Percentiles rank a stretch among this genome's conserved stretches.
phyloP scores from a whole-genome alignment of 2,888 invertebrate genomes.

The Ichneumoninae sp. region DNA sequence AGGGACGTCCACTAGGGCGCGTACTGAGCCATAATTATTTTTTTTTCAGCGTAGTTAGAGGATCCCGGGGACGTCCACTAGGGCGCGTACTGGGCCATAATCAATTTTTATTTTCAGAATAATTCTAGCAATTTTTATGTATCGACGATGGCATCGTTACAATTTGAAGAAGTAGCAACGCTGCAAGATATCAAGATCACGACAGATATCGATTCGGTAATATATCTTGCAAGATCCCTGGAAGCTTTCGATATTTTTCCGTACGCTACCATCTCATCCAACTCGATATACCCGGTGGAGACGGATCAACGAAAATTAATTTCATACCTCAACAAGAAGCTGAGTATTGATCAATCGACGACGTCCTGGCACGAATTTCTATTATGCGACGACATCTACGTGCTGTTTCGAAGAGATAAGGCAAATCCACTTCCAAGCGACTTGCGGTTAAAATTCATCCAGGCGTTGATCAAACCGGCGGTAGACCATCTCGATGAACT shows the following conservation, averaged over 20 bases:
- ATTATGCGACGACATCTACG: not conserved
- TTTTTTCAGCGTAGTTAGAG: too few relatives aligned
- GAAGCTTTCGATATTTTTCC: not conserved
- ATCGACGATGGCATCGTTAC: not conserved
- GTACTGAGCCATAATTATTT: too few relatives aligned
- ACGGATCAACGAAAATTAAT: not conserved
- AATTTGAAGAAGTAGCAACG: not conserved
- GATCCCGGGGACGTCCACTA: too few relatives aligned
- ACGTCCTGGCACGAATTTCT: not conserved
- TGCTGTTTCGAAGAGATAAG: not conserved
- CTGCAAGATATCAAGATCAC: not conserved
- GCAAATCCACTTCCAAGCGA: not conserved
- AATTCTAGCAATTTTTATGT: too few relatives aligned
- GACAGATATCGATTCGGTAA: not conserved
- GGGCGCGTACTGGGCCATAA: too few relatives aligned
- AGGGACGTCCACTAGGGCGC: too few relatives aligned
- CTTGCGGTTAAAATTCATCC: not conserved
- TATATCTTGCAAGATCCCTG: not conserved
- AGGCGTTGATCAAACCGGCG: not conserved
- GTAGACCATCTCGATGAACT: not conserved
- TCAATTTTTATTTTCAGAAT: too few relatives aligned
- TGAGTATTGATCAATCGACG: not conserved
- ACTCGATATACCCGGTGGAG: not conserved
- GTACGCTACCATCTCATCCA: not conserved
- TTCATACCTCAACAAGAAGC: not conserved